Base-by-base conservation (phyloP, 2,797 vertebrate genomes). In the Ciconia nigra region DNA sequence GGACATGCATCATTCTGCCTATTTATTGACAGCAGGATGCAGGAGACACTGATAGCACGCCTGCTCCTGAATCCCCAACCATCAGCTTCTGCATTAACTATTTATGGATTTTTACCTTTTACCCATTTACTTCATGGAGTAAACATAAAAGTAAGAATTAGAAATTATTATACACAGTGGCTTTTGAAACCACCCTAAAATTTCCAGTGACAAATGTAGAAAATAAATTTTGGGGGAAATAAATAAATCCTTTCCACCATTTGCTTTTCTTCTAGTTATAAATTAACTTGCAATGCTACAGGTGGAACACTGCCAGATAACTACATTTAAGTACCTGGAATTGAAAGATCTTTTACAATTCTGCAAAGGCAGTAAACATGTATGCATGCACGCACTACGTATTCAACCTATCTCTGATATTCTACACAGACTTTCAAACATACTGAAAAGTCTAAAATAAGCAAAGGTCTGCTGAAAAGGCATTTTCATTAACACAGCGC, bases 321-420 rank as follows among this genome's bases (percentile, higher is more conserved):
- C 46, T 39, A 15, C 52, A 29, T 12, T n/a, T 16, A 49, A 47
- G 28, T 5, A 81, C 9, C 51, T 57, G 39, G 19, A 41, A 73
- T 0, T 35, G 49, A 46, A 69, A 82, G 70, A 21, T 7, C 46
- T 41, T 71, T 35, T 46, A 57, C 15, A 62, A 5, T 28, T 44
- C 66, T 54, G 55, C 90, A 78, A 71, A 44, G 41, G 25, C 17
- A 72, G 20, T 3, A 33, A 39, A 33, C 51, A 10, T 1, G 5
- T 7, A 12, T 6, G 12, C n/a, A 25, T 3, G 16, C 58, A 57
- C 1, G 2, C 41, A 31, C 15, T 20, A 24, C 0, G 0, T 15
- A 41, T 3, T 22, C 47, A 55, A 8, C 31, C 46, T 31, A 2
- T 8, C 22, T 9, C 61, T 41, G 18, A 35, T 17, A 19, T 3